A percentile compares a stretch with the other conserved stretches of the same genome.
These are phyloP conservation scores for Pica pica DNA, from an alignment of 2,113 vertebrate species.

Conservation along the genomic window DNA sequence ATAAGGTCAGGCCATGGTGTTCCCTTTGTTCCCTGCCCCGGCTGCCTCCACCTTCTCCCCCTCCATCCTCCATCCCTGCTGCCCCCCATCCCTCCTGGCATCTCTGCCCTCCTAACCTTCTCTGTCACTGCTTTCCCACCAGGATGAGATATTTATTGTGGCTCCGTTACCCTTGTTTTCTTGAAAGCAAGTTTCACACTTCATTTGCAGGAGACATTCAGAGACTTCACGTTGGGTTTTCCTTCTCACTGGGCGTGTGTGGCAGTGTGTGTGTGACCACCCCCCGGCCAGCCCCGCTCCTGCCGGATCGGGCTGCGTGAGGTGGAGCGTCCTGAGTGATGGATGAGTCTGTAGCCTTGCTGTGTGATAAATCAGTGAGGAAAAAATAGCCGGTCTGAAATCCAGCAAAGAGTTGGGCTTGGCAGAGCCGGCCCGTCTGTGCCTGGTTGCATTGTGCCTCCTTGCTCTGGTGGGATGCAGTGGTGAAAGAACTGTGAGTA, in stretches of 20 bases:
- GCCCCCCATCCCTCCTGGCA: background rate
- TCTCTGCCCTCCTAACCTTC: background rate
- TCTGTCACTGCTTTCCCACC: background rate
- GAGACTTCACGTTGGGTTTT: background rate
- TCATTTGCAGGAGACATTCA: slow-evolving; percentile 26
- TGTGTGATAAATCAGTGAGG: background rate
- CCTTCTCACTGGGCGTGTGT: fast-evolving
- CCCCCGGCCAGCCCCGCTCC: fast-evolving
- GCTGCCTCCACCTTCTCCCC: background rate
- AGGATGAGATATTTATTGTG: slow-evolving; percentile 51
- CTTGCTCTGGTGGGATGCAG: fast-evolving
- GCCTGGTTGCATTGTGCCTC: fast-evolving
- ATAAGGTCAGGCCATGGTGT: background rate
- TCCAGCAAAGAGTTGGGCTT: background rate
- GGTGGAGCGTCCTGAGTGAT: background rate
- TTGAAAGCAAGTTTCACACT: slow-evolving; percentile 42
- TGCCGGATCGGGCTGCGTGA: fast-evolving
- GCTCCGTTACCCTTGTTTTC: slow-evolving; percentile 14
- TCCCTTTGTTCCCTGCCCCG: background rate
- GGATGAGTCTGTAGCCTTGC: background rate
- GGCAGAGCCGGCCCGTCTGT: fast-evolving
- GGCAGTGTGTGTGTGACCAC: background rate
- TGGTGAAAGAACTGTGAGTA: background rate
- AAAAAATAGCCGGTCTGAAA: background rate
- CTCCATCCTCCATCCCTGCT: background rate